phyloP scores from a whole-genome alignment of 2,888 invertebrate species.

The Mesorhabditis belari region DNA sequence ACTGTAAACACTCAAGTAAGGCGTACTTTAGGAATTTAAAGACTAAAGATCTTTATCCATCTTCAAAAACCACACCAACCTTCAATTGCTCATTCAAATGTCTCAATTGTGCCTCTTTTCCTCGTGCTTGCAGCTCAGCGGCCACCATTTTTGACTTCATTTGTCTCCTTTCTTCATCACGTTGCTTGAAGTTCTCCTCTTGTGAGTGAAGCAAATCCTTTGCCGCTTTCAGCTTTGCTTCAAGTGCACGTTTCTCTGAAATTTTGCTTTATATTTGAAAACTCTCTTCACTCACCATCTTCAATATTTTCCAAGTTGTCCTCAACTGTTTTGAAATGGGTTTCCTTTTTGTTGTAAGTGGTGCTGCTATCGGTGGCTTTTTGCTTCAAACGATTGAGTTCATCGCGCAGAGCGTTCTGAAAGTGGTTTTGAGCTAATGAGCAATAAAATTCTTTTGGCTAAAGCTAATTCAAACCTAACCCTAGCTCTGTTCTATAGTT shows the following conservation, averaged over 20 bases:
- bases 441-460: not conserved
- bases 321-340: slow-evolving; percentile 46
- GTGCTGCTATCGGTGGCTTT: slow-evolving; percentile 48
- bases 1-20: no score
- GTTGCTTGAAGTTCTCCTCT: slow-evolving; percentile 48
- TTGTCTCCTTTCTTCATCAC: slow-evolving; percentile 50
- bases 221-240: slow-evolving; percentile 42
- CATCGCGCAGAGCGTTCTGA: slow-evolving; percentile 48
- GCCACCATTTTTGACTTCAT: slow-evolving; percentile 51
- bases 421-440: not conserved
- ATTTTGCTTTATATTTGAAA: not conserved
- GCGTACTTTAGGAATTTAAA: no score
- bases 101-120: slow-evolving; percentile 51
- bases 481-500: not conserved
- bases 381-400: slow-evolving; percentile 47
- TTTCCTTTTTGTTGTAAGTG: slow-evolving; percentile 46
- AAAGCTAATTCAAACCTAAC: not conserved
- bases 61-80: no score
- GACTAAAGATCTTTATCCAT: no score
- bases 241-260: slow-evolving; percentile 48
- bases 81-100: slow-evolving; percentile 41
- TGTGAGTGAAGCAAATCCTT: slow-evolving; percentile 48
- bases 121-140: slow-evolving; percentile 50
- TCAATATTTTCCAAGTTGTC: slow-evolving; percentile 47
- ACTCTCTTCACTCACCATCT: slow-evolving; percentile 27